Conservation (phyloP, 1,140 invertebrate species). For the Bombus fervidus region DNA sequence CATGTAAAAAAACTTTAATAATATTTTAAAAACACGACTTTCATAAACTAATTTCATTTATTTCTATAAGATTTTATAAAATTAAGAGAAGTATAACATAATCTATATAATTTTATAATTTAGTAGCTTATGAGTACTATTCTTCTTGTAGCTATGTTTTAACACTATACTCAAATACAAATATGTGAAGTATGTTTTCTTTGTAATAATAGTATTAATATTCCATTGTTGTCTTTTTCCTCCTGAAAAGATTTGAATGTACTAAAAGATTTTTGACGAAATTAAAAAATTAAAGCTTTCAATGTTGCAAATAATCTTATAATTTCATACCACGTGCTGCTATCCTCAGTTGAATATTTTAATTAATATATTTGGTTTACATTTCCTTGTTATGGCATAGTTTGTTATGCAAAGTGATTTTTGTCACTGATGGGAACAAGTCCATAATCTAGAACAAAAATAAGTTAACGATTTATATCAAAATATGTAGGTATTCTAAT, state of each 20-base stretch:
- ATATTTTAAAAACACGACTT: not conserved
- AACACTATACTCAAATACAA: not conserved
- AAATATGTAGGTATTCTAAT: no score
- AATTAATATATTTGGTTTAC: not conserved
- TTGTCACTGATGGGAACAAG: not conserved
- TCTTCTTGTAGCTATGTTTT: not conserved
- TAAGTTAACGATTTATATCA: not conserved
- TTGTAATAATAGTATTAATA: no score
- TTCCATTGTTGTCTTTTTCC: not conserved
- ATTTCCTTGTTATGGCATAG: not conserved
- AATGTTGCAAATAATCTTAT: not conserved
- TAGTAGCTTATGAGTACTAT: not conserved
- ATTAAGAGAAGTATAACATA: not conserved
- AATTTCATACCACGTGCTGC: not conserved
- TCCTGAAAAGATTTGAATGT: not conserved
- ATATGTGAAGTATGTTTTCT: not conserved
- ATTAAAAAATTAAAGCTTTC: not conserved
- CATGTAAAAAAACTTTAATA: not conserved
- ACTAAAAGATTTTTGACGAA: not conserved
- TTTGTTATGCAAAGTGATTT: not conserved
- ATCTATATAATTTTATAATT: not conserved
- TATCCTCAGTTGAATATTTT: not conserved
- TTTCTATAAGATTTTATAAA: constrained; percentile 7
- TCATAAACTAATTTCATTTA: not conserved
- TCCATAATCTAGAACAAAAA: not conserved